A percentile compares a stretch with the other conserved stretches of the same genome.
These are phyloP conservation scores for Lineus longissimus DNA, from an alignment of 1,140 invertebrate species.

Conservation along the genomic window DNA sequence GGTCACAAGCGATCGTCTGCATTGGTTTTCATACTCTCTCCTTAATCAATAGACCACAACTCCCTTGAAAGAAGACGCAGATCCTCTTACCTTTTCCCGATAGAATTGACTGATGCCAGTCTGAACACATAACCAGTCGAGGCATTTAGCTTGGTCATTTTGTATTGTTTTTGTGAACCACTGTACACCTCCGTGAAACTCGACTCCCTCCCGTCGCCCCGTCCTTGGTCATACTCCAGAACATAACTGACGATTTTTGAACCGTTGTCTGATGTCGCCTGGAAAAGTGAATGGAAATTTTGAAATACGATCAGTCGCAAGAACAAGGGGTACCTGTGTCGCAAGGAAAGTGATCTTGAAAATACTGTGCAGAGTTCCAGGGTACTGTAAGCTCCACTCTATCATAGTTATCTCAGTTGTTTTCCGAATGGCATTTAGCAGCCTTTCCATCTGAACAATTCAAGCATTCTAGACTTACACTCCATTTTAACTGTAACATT, in stretches of 20 bases:
- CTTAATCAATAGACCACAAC: too few species aligned
- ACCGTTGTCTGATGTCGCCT: conserved; percentile 71
- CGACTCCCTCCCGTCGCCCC: conserved; percentile 28
- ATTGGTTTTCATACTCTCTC: too few species aligned
- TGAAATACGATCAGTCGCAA: too few species aligned
- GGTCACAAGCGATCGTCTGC: too few species aligned
- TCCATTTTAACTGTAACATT: conserved; percentile 53
- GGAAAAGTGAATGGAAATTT: conserved; percentile 66
- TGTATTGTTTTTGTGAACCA: conserved; percentile 67
- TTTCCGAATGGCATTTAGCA: too few species aligned
- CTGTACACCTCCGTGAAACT: conserved; percentile 68
- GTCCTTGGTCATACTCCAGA: conserved; percentile 70
- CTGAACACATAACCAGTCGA: conserved; percentile 76
- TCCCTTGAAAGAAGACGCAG: too few species aligned
- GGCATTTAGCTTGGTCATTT: conserved; percentile 66
- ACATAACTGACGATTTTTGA: conserved; percentile 72
- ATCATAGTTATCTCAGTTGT: too few species aligned
- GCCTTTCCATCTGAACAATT: too few species aligned
- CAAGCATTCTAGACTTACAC: conserved; percentile 37
- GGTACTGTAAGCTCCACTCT: too few species aligned
- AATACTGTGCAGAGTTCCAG: too few species aligned
- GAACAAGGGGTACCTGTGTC: too few species aligned
- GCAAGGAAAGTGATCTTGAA: too few species aligned
- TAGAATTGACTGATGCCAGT: conserved; percentile 75
- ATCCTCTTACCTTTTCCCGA: conserved; percentile 62